Conservation (phyloP, 2,797 vertebrate genomes). For the Onychomys leucogaster region DNA sequence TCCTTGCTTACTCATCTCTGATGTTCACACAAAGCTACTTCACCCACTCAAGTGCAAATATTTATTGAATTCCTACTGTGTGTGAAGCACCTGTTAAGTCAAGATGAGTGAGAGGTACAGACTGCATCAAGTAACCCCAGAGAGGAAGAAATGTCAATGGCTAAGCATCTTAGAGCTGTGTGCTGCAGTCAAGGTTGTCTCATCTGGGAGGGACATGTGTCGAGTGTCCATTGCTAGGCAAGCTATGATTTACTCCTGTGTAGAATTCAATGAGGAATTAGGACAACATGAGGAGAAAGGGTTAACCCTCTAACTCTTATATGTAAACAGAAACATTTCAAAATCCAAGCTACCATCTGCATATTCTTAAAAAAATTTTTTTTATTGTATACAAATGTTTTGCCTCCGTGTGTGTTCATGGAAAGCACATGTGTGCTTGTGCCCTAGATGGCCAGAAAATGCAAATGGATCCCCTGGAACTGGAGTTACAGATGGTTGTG, state of each 20-base stretch:
- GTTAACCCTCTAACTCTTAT: background rate
- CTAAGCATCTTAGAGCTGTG: background rate
- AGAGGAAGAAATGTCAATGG: background rate
- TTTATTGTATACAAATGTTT: background rate
- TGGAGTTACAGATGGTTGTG: background rate
- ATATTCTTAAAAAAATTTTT: background rate
- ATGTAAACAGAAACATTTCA: slow-evolving; percentile 54
- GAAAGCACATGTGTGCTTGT: background rate
- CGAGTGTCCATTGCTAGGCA: background rate
- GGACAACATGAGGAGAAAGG: slow-evolving; percentile 15
- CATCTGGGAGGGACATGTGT: background rate
- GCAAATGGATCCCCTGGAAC: background rate
- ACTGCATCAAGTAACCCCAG: background rate
- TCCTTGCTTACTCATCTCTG: background rate
- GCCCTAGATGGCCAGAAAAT: background rate
- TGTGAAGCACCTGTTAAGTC: background rate
- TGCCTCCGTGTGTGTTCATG: background rate
- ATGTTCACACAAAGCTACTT: slow-evolving; percentile 18
- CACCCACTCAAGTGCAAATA: background rate
- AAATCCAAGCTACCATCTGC: background rate
- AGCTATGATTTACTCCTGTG: slow-evolving; percentile 13
- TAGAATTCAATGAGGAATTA: slow-evolving; percentile 47
- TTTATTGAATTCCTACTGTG: slow-evolving; percentile 9
- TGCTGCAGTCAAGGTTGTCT: background rate
- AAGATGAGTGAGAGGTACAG: background rate